Evolutionary conservation across 2,113 vertebrate species (phyloP), one percentile per base, ranked within the genome.

Genomic region (Zosterops lateralis): DNA sequence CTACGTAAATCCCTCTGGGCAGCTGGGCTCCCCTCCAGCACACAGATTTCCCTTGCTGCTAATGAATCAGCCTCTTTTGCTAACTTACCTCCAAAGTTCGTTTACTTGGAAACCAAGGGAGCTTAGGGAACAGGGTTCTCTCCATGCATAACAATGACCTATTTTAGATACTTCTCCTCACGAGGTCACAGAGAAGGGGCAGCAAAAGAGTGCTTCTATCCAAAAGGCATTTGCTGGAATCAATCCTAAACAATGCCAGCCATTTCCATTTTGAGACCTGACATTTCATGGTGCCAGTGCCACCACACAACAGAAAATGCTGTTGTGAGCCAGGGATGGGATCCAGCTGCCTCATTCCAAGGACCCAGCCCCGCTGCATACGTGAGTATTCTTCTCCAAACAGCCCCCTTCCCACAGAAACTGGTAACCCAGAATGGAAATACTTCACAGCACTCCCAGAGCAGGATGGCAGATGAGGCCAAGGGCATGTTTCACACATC

Each of bases 41-140:
- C 81, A n/a, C 74, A 93, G 92, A 95, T 96, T 96, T 96, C 96
- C 88, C 92, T 92, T 78, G 95, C 89, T 95, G 93, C 95, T 96
- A 89, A 97, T 96, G 95, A 97, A 97, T 97, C 96, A 97, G 92
- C 58, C 96, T 94, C 88, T 96, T 97, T 95, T 96, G 88, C 96
- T 96, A 94, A 96, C 88, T 92, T 96, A 96, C 96, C 96, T 96
- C 97, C 95, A 94, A 94, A 96, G 96, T 95, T 95, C 80, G 8
- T 97, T 97, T 97, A 96, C 95, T 96, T 97, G 95, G 96, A 97
- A 97, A 91, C 94, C 76, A 66, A 95, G 56, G 83, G 85, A 90
- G 95, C 93, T 96, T 79, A 92, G 96, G 95, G 96, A 97, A 77
- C 96, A 87, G 90, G 90, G 95, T 57, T 93, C 89, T 96, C 93